Evolutionary conservation across 2,113 vertebrate genomes (phyloP).

Genomic region (Naja naja): DNA sequence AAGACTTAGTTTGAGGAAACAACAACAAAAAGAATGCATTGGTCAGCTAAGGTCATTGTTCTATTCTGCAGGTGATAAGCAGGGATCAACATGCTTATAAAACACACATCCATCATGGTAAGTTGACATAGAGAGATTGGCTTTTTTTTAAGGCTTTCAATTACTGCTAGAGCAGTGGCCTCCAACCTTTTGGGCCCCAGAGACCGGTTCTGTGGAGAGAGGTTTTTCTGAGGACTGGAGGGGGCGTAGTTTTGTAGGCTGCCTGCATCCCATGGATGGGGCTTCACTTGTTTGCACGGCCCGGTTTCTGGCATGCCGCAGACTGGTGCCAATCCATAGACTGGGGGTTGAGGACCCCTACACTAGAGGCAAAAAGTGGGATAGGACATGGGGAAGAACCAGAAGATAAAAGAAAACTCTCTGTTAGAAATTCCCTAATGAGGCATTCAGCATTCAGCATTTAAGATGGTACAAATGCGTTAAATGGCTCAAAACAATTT

Average conservation of each 20-base stretch:
- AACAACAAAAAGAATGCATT: background rate
- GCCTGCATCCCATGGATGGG: too few species aligned
- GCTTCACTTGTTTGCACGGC: too few species aligned
- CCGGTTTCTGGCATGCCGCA: too few species aligned
- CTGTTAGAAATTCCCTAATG: background rate
- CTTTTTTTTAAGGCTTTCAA: background rate
- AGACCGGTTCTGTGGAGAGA: too few species aligned
- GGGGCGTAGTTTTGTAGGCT: too few species aligned
- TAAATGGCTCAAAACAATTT: constrained; percentile 6
- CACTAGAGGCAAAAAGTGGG: background rate
- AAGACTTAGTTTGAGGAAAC: background rate
- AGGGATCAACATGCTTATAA: background rate
- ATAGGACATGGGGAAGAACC: background rate
- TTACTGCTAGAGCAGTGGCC: background rate
- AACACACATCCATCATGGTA: background rate
- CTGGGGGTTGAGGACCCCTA: too few species aligned
- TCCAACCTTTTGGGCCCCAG: too few species aligned
- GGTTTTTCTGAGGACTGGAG: too few species aligned
- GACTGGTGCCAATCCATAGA: too few species aligned
- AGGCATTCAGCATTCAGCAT: background rate
- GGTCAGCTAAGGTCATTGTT: background rate
- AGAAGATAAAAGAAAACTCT: background rate
- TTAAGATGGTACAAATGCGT: background rate
- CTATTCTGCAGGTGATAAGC: background rate
- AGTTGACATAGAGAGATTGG: background rate